Percentiles rank a stretch among this genome's conserved stretches.
Conservation (phyloP, 2,797 vertebrate species). For the Trematomus bernacchii region DNA sequence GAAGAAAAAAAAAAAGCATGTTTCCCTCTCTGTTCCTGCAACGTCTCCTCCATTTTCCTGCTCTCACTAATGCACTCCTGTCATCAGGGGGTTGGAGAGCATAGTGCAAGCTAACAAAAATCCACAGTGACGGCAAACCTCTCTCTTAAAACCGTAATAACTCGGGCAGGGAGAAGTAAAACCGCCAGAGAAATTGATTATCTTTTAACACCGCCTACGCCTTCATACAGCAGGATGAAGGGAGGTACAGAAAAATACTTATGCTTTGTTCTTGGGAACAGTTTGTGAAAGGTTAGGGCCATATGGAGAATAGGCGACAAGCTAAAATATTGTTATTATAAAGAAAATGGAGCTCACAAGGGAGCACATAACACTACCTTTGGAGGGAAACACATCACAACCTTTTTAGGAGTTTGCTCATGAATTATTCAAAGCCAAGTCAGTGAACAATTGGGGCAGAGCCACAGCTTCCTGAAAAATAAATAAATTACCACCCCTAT, state of each 20-base stretch:
- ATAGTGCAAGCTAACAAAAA: conserved; percentile 73
- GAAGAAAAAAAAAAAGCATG: conserved; percentile 33
- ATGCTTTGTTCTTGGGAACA: conserved; percentile 20
- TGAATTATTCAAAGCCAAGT: conserved; percentile 78
- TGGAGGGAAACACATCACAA: conserved; percentile 46
- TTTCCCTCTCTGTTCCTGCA: conserved; percentile 56
- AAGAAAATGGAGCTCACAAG: neutral
- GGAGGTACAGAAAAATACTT: conserved; percentile 13
- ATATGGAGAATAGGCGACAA: neutral
- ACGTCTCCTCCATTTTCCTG: conserved; percentile 68
- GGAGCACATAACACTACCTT: conserved; percentile 9
- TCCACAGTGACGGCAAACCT: conserved; percentile 69
- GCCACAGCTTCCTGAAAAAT: conserved; percentile 64
- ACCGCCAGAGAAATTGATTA: conserved; percentile 46
- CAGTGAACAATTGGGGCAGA: conserved; percentile 78
- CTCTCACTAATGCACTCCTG: conserved; percentile 76
- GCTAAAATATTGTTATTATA: conserved; percentile 12
- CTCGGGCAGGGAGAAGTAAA: conserved; percentile 40
- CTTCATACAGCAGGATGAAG: conserved; percentile 11
- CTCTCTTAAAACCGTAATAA: conserved; percentile 67
- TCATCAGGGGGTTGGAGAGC: conserved; percentile 75
- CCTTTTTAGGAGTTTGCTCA: conserved; percentile 70
- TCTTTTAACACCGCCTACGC: conserved; percentile 29
- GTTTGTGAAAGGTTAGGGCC: conserved; percentile 28
- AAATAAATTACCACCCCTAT: conserved; percentile 66